A percentile compares a stretch with the other conserved stretches of the same genome.
Conservation (phyloP, 2,797 vertebrate genomes). For the Eulemur mongoz region DNA sequence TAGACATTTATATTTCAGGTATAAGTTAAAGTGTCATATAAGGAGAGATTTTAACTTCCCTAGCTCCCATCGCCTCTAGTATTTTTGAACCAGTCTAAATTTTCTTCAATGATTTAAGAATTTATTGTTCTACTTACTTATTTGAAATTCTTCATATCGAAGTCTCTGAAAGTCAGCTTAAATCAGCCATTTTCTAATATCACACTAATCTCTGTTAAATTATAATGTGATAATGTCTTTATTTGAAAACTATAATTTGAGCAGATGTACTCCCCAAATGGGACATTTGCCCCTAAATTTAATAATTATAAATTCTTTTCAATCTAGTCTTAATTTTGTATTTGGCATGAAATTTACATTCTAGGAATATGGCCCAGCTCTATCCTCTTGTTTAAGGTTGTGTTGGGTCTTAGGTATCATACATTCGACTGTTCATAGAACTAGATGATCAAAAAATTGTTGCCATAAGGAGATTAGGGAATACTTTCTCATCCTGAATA, state of each 20-base stretch:
- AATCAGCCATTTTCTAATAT: not conserved
- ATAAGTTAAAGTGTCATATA: not conserved
- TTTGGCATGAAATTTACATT: not conserved
- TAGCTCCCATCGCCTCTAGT: not conserved
- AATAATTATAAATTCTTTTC: constrained; percentile 30
- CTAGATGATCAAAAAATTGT: not conserved
- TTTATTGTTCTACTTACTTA: not conserved
- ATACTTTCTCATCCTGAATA: not conserved
- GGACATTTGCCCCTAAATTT: not conserved
- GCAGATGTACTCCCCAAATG: not conserved
- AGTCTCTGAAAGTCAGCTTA: not conserved
- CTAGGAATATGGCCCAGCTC: not conserved
- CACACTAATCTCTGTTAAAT: not conserved
- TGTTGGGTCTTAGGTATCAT: not conserved
- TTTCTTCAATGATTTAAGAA: not conserved
- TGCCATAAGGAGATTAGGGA: not conserved
- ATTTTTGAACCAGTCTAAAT: not conserved
- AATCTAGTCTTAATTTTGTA: constrained; percentile 16
- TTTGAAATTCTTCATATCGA: not conserved
- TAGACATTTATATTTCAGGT: not conserved
- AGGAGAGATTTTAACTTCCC: not conserved
- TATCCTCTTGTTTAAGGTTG: not conserved
- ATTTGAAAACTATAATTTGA: constrained; percentile 34
- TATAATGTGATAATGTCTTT: not conserved
- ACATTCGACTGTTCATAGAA: not conserved